phyloP scores from a whole-genome alignment of 2,113 vertebrate genomes.

The Petaurus breviceps region DNA sequence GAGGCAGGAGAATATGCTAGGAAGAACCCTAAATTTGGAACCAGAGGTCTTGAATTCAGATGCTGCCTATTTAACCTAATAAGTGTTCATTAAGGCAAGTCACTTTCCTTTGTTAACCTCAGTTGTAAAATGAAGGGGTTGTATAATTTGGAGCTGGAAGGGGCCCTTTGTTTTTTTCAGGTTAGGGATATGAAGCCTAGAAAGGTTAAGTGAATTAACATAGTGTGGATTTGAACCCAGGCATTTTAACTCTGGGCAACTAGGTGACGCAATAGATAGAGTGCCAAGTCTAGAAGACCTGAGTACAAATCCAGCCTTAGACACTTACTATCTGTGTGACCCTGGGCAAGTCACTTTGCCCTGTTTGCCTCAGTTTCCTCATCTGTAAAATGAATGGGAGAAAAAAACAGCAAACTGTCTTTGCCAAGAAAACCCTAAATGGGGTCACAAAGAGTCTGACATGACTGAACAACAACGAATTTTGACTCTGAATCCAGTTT shows the following conservation, averaged over 20 bases:
- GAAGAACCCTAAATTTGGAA: neutral
- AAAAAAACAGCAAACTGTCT: neutral
- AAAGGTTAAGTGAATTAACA: neutral
- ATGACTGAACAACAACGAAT: neutral
- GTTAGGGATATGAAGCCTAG: neutral
- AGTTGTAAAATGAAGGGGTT: neutral
- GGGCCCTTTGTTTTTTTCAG: neutral
- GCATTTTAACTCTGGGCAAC: neutral
- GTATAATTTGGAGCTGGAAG: neutral
- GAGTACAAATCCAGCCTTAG: too few relatives aligned
- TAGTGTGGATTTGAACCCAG: neutral
- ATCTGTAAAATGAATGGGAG: neutral
- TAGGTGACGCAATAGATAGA: too few relatives aligned
- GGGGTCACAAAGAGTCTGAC: neutral
- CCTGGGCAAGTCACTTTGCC: too few relatives aligned
- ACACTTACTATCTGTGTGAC: neutral
- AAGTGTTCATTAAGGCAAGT: neutral
- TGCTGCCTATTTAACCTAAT: neutral
- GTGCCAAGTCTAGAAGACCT: too few relatives aligned
- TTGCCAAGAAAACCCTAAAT: neutral
- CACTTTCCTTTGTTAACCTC: neutral
- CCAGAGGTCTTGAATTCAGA: neutral
- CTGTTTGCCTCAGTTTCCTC: neutral
- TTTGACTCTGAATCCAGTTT: neutral
- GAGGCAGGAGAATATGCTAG: neutral